Evolutionary conservation across 2,797 vertebrate genomes (phyloP).

Genomic region (Xerus rutilus): DNA sequence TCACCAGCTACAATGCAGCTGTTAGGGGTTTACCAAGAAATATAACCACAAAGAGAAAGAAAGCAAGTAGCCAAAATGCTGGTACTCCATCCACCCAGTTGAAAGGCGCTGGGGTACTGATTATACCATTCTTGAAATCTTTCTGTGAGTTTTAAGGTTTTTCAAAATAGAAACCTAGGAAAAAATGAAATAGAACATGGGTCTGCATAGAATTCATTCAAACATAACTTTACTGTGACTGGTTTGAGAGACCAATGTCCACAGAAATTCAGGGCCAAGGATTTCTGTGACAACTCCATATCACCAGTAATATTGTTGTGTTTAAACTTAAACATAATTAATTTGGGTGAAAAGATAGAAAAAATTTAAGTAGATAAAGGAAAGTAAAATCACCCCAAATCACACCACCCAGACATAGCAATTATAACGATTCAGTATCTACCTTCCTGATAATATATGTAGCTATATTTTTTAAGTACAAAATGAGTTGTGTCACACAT

Average conservation of each 20-base stretch:
- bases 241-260: not conserved
- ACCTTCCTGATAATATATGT: not conserved
- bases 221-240: not conserved
- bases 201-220: not conserved
- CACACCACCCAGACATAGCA: not conserved
- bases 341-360: not conserved
- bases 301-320: not conserved
- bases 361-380: not conserved
- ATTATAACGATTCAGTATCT: not conserved
- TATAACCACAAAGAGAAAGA: not conserved
- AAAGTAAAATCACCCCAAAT: conserved; percentile 12
- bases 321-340: conserved; percentile 29
- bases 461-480: conserved; percentile 22
- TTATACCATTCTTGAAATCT: not conserved
- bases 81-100: not conserved
- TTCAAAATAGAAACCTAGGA: conserved; percentile 33
- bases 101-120: not conserved
- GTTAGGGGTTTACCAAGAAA: not conserved
- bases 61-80: not conserved
- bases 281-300: not conserved
- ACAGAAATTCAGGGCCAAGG: not conserved
- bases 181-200: not conserved
- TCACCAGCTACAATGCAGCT: not conserved
- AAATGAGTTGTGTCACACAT: not conserved
- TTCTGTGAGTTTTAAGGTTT: not conserved